Percentiles rank a stretch among this genome's conserved stretches.
phyloP scores from a whole-genome alignment of 2,797 vertebrate species.

The Notolepis coatsorum region DNA sequence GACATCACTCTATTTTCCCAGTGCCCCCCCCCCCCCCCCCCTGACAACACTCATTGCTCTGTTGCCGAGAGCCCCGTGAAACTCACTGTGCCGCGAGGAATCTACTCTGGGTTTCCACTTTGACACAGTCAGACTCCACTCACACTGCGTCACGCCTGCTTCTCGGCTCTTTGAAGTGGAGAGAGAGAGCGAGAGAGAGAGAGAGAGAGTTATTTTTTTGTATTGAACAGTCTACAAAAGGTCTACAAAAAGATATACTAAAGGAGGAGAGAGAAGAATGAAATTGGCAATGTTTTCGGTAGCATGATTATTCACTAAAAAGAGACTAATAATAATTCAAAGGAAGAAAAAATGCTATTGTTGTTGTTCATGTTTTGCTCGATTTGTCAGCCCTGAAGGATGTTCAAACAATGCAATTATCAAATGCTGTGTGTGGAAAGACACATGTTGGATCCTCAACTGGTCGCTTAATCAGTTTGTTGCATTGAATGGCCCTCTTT shows the following conservation, averaged over 20 bases:
- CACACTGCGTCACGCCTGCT: constrained; percentile 45
- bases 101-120: constrained; percentile 34
- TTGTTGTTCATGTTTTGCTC: neutral
- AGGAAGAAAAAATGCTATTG: constrained; percentile 4
- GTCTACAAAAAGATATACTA: no score
- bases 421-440: constrained; percentile 17
- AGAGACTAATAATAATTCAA: no score
- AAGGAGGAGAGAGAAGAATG: neutral
- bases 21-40: neutral
- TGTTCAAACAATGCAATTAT: constrained; percentile 40
- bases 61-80: constrained; percentile 17
- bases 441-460: neutral
- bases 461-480: constrained; percentile 7
- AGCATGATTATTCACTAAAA: constrained; percentile 36
- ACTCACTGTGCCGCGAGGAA: constrained; percentile 27
- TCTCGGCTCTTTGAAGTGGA: constrained; percentile 66
- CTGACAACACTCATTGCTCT: neutral
- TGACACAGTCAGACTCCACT: constrained; percentile 36
- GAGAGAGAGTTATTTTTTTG: no score
- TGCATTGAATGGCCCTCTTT: constrained; percentile 6
- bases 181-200: no score
- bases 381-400: constrained; percentile 11
- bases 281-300: constrained; percentile 32
- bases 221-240: no score
- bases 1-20: constrained; percentile 7